Base-by-base conservation (phyloP, 2,888 invertebrate species). In the Mamestra brassicae region DNA sequence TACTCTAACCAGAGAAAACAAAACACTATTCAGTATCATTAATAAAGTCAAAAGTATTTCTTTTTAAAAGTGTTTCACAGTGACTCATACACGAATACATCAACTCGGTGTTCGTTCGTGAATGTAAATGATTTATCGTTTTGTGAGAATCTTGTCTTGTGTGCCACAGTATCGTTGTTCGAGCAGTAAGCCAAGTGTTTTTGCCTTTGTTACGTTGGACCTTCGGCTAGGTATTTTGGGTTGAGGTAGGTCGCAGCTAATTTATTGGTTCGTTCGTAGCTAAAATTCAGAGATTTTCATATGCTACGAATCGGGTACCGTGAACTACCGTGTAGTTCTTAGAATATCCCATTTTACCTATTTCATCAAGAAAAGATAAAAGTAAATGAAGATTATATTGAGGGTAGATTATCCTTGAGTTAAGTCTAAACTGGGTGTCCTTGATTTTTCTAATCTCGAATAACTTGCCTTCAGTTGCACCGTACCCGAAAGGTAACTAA, bases 81-180 rank as follows among this genome's bases (percentile, higher is more conserved):
- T 75, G 77, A 75, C 47, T 75, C 75, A 77, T 36, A 36, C n/a
- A 34, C 26, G 8, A 61, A 61, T 60, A 68, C 47, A 50, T 77
- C 61, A 55, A 55, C 15, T 38, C 34, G 6, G 42, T 42, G 11
- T 68, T 50, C 70, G 69, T 50, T 38, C 61, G 69, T 69, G 69
- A 60, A 68, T 77, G 38, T n/a, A 38, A 77, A 54, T 77, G 77
- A 68, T 75, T 68, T 50, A 77, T 68, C 8, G 47, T 55, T 76
- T 38, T 58, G 52, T 5, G 61, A 69, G 42, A 77, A 77, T 77
- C 42, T 77, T 77, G 67, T 76, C 67, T 60, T 60, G 54, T 4
- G 26, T 47, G 68, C 34, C 69, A 69, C 61, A 69, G 69, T 69
- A 3, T 34, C 42, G 15, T n/a, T 61, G 2, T 55, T 47, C 36